Conservation (phyloP, 2,888 invertebrate genomes). For the Globia sparganii region DNA sequence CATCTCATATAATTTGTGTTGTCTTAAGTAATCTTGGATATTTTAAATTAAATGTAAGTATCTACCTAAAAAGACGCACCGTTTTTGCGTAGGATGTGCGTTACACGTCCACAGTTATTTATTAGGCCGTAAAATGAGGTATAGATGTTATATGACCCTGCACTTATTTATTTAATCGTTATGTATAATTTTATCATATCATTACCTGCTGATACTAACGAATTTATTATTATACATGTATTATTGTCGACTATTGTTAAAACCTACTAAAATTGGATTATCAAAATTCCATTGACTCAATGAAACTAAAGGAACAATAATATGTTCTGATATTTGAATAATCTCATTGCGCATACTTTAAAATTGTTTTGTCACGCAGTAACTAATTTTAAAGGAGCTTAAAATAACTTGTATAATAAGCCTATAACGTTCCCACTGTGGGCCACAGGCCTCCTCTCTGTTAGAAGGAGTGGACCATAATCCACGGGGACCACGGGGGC, state of each 20-base stretch:
- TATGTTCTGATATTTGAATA: conserved; percentile 25
- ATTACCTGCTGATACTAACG: conserved; percentile 11
- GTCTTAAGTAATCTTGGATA: not conserved
- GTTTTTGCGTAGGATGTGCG: conserved; percentile 21
- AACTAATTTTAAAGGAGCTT: not conserved
- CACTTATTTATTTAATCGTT: conserved; percentile 31
- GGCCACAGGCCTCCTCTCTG: not conserved
- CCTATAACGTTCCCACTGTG: not conserved
- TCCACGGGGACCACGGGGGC: not conserved
- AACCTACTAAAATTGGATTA: conserved; percentile 10
- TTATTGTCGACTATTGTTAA: not conserved
- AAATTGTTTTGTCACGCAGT: not conserved
- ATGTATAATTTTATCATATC: conserved; percentile 4
- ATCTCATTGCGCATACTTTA: not conserved
- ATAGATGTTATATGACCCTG: conserved; percentile 19
- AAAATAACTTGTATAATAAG: not conserved
- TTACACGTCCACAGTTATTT: conserved; percentile 28
- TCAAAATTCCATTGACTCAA: conserved; percentile 10
- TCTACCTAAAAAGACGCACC: not conserved
- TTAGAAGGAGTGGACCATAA: not conserved
- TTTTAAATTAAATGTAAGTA: not conserved
- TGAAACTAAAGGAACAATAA: too few species aligned
- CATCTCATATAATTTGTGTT: not conserved
- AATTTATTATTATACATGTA: conserved; percentile 1
- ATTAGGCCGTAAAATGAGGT: conserved; percentile 23